phyloP scores from a whole-genome alignment of 1,140 invertebrate genomes.

The Heliothis subflexa region DNA sequence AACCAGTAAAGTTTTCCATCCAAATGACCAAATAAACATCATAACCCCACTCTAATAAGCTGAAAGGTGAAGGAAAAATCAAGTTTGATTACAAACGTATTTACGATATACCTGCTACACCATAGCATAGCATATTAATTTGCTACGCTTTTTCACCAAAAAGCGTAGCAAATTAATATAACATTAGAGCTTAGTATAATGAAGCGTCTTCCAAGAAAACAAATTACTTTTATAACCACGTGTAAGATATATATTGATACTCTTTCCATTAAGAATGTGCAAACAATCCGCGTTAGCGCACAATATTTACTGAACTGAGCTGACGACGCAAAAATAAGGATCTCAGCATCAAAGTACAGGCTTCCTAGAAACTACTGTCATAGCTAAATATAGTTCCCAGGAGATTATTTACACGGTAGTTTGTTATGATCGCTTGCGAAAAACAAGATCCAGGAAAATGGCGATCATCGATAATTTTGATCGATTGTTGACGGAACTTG shows the following conservation, averaged over 20 bases:
- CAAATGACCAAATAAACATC: no score
- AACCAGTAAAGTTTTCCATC: no score
- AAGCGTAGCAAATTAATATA: no score
- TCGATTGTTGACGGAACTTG: constrained; percentile 33
- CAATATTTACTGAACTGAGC: constrained; percentile 20
- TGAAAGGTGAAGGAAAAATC: no score
- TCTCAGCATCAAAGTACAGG: constrained; percentile 15
- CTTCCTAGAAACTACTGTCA: constrained; percentile 17
- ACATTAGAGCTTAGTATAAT: no score
- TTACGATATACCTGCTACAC: no score
- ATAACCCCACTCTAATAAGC: no score
- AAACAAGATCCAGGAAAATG: constrained; percentile 8
- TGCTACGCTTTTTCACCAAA: no score
- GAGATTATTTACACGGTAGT: neutral
- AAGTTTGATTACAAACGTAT: no score
- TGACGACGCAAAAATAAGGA: constrained; percentile 2
- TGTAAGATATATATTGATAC: constrained; percentile 15
- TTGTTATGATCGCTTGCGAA: constrained; percentile 15
- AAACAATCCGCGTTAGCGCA: constrained; percentile 13
- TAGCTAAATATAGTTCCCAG: constrained; percentile 11
- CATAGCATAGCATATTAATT: no score
- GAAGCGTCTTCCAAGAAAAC: constrained; percentile 1
- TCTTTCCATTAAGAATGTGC: constrained; percentile 28
- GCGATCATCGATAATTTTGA: constrained; percentile 24
- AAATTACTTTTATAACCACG: neutral